Evolutionary conservation across 1,140 invertebrate genomes (phyloP).

Genomic region (Leptinotarsa undecemlineata): DNA sequence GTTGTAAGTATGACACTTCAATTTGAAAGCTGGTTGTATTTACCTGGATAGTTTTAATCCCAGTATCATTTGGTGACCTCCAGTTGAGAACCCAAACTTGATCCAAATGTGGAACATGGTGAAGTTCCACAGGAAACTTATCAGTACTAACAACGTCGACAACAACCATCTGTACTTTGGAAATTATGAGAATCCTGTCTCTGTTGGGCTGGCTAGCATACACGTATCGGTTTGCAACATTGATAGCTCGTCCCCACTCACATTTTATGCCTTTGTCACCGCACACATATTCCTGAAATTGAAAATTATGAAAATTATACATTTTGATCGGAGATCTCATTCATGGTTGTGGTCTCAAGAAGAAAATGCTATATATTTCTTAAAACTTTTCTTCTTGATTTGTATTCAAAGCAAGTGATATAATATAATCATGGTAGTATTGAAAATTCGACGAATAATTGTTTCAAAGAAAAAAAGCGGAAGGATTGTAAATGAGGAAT

Average conservation of each 20-base stretch:
- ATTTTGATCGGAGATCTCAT: no score
- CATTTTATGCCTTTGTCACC: conserved; percentile 68
- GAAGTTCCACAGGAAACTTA: conserved; percentile 72
- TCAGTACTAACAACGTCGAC: conserved; percentile 77
- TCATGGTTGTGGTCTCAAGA: no score
- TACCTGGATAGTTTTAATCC: conserved; percentile 72
- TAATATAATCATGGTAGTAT: no score
- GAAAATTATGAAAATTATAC: background rate
- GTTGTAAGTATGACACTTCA: no score
- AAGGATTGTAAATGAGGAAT: no score
- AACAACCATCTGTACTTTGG: conserved; percentile 73
- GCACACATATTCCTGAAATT: conserved; percentile 69
- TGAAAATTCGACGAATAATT: no score
- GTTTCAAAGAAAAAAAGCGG: no score
- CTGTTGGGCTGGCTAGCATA: conserved; percentile 76
- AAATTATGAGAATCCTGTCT: conserved; percentile 74
- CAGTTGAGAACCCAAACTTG: conserved; percentile 82
- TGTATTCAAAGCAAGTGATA: no score
- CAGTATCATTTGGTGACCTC: conserved; percentile 60
- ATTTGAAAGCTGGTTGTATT: background rate
- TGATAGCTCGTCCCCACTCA: conserved; percentile 76
- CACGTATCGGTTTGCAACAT: conserved; percentile 73
- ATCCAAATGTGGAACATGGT: conserved; percentile 75
- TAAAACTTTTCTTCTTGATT: no score
- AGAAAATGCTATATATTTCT: no score